A percentile compares a stretch with the other conserved stretches of the same genome.
phyloP scores from a whole-genome alignment of 2,888 invertebrate genomes.

The Bembecia ichneumoniformis region DNA sequence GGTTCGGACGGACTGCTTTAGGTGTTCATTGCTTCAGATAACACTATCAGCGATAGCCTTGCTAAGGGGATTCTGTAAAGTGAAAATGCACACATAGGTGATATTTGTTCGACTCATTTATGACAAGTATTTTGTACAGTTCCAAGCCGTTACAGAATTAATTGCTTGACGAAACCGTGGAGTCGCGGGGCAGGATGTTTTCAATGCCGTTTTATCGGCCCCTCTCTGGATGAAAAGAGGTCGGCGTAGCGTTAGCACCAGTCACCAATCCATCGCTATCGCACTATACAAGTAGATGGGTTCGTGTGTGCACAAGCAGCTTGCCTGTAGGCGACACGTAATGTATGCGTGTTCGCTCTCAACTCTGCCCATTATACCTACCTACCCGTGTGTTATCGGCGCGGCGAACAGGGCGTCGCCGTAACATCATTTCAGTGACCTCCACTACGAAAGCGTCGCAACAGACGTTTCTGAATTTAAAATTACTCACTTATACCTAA shows the following conservation, averaged over 20 bases:
- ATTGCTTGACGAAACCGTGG: neutral
- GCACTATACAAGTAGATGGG: constrained; percentile 32
- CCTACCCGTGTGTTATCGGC: constrained; percentile 43
- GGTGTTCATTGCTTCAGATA: constrained; percentile 42
- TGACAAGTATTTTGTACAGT: no score
- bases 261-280: constrained; percentile 24
- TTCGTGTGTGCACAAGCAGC: constrained; percentile 38
- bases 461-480: no score
- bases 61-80: constrained; percentile 57
- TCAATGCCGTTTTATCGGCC: constrained; percentile 4
- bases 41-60: constrained; percentile 67
- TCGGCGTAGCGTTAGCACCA: constrained; percentile 47
- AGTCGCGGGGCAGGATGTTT: constrained; percentile 11
- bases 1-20: constrained; percentile 15
- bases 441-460: constrained; percentile 13
- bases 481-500: no score
- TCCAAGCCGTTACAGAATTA: no score
- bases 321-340: constrained; percentile 55
- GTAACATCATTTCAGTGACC: constrained; percentile 46
- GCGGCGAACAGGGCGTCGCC: constrained; percentile 38
- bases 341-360: constrained; percentile 53
- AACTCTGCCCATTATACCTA: constrained; percentile 23
- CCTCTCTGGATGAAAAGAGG: constrained; percentile 53
- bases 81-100: constrained; percentile 14
- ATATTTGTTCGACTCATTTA: neutral